Evolutionary conservation across 2,888 invertebrate species (phyloP).

Genomic region (Ennomos fuscantarius): DNA sequence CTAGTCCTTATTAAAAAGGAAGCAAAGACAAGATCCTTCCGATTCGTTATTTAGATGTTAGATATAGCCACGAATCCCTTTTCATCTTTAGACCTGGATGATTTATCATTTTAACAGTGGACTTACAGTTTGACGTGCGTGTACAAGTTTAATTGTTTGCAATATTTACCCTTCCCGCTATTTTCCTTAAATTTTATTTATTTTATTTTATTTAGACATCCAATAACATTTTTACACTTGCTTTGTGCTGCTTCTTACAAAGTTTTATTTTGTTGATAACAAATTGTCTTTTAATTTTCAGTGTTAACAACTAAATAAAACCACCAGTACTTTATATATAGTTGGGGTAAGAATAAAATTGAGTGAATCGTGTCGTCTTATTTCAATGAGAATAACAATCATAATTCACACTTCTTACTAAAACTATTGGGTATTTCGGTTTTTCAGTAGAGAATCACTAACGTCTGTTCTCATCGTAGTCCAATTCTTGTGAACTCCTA

Average conservation of each 20-base stretch:
- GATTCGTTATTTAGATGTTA: no score
- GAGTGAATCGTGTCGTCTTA: constrained; percentile 65
- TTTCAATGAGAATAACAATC: constrained; percentile 55
- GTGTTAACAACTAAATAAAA: constrained; percentile 73
- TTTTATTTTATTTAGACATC: no score
- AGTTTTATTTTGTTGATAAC: constrained; percentile 18
- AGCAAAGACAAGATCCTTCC: no score
- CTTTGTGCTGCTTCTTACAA: not conserved
- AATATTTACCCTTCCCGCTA: no score
- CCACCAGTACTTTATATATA: constrained; percentile 60
- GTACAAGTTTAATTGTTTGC: no score
- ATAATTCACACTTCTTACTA: constrained; percentile 48
- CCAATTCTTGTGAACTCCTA: not conserved
- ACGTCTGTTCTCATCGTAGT: not conserved
- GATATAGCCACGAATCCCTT: no score
- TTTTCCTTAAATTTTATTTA: no score
- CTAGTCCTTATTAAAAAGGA: no score
- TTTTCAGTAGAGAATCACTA: constrained; percentile 27
- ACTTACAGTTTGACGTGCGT: no score
- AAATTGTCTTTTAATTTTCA: constrained; percentile 72
- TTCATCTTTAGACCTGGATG: no score
- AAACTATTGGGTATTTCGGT: constrained; percentile 43
- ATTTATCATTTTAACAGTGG: no score
- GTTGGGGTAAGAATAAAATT: constrained; percentile 67
- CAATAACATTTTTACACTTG: not conserved